Evolutionary conservation across 2,888 invertebrate genomes (phyloP).

Genomic region (Trachelus troglodyta): DNA sequence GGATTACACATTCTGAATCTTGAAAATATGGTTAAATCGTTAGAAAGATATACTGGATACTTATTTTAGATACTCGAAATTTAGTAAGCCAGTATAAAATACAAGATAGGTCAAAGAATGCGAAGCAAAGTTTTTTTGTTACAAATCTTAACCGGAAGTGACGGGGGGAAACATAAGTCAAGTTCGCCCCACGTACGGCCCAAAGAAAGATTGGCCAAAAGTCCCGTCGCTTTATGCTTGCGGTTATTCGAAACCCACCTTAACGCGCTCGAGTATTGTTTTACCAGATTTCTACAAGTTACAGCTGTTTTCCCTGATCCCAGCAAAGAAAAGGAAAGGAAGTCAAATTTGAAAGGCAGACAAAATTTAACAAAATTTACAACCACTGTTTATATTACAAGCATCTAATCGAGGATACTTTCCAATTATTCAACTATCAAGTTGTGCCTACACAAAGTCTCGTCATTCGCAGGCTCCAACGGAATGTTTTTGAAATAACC

Average conservation of each 20-base stretch:
- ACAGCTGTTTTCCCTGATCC: constrained; percentile 35
- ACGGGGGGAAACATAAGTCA: constrained; percentile 29
- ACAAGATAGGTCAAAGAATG: neutral
- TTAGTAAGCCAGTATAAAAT: neutral
- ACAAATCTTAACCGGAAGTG: neutral
- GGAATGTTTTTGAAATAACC: no score
- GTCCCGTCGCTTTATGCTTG: neutral
- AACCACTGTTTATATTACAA: neutral
- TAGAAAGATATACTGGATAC: neutral
- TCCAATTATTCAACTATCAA: no score
- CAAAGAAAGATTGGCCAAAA: neutral
- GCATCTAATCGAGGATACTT: neutral
- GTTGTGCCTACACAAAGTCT: no score
- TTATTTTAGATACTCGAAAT: neutral
- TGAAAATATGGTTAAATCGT: neutral
- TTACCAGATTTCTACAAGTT: constrained; percentile 30
- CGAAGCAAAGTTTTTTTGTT: neutral
- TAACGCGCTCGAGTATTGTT: constrained; percentile 36
- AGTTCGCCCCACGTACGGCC: neutral
- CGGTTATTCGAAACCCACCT: constrained; percentile 17
- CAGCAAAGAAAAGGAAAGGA: neutral
- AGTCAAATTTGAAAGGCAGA: neutral
- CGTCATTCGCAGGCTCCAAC: no score
- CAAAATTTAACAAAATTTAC: neutral
- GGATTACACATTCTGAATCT: neutral